Conservation (phyloP, 2,113 vertebrate species). For the Myodes glareolus region DNA sequence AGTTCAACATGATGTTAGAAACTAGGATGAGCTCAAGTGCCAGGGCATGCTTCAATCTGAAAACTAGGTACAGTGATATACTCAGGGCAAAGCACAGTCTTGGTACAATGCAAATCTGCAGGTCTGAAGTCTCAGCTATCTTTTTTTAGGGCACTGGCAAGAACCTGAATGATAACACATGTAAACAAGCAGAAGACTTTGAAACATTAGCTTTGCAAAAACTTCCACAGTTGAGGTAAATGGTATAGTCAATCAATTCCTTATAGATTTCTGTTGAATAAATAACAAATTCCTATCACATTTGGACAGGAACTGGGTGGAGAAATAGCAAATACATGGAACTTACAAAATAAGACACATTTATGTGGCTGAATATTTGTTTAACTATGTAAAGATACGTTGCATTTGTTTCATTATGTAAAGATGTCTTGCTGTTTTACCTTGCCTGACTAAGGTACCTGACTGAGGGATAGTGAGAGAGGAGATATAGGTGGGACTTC, state of each 20-base stretch:
- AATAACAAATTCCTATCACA: not conserved
- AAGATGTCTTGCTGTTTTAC: not conserved
- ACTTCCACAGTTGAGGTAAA: not conserved
- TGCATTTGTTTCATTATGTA: not conserved
- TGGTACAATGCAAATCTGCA: not conserved
- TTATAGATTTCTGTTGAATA: not conserved
- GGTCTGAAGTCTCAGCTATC: not conserved
- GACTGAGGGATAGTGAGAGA: not conserved
- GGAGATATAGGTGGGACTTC: not conserved
- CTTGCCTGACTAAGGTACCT: not conserved
- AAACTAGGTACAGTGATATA: not conserved
- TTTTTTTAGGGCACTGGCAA: not conserved
- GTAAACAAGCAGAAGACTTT: not conserved
- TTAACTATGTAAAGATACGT: not conserved
- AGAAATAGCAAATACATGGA: not conserved
- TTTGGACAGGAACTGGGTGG: not conserved
- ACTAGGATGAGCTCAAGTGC: not conserved
- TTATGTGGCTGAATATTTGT: not conserved
- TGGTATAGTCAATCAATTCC: too few relatives aligned
- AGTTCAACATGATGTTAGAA: slow-evolving; percentile 10
- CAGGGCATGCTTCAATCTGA: not conserved
- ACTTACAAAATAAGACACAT: not conserved
- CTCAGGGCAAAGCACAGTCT: not conserved
- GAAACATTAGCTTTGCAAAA: not conserved
- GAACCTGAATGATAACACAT: not conserved